Evolutionary conservation across 92 coral and sea anemone genomes (phyloP).

Genomic region (Parazoanthus swiftii): DNA sequence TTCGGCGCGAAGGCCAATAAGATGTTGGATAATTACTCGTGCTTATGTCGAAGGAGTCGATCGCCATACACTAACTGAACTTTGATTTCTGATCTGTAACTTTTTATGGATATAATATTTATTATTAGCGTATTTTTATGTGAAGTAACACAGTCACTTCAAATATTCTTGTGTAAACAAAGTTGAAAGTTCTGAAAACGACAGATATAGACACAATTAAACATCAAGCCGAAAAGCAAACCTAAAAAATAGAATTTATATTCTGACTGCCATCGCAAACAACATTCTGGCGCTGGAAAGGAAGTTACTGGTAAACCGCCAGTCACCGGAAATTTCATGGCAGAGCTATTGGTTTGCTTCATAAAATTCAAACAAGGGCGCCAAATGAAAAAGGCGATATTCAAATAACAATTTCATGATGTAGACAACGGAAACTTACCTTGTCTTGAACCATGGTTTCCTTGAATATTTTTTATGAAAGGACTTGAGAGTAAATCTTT

Average conservation of each 20-base stretch:
- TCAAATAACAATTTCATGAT: background rate
- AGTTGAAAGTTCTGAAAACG: background rate
- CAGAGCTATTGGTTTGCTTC: background rate
- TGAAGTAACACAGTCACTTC: background rate
- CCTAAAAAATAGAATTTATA: background rate
- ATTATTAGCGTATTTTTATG: background rate
- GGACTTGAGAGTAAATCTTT: constrained; percentile 59
- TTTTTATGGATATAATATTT: no score
- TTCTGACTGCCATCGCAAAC: background rate
- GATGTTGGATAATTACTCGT: background rate
- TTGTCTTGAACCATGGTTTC: constrained; percentile 50
- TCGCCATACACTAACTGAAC: background rate
- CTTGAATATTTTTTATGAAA: constrained; percentile 54
- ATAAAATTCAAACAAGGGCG: constrained; percentile 34
- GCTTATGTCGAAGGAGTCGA: background rate
- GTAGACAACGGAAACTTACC: constrained; percentile 50
- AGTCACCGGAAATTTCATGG: no score
- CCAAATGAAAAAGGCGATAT: background rate
- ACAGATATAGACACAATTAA: background rate
- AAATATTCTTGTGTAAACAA: background rate
- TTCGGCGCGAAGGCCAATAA: background rate
- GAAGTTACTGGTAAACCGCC: background rate
- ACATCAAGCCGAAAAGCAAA: background rate
- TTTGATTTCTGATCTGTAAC: background rate
- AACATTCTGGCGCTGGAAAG: background rate